Conservation (phyloP, 64 coral and sea anemone genomes). For the Montipora efflorescens region DNA sequence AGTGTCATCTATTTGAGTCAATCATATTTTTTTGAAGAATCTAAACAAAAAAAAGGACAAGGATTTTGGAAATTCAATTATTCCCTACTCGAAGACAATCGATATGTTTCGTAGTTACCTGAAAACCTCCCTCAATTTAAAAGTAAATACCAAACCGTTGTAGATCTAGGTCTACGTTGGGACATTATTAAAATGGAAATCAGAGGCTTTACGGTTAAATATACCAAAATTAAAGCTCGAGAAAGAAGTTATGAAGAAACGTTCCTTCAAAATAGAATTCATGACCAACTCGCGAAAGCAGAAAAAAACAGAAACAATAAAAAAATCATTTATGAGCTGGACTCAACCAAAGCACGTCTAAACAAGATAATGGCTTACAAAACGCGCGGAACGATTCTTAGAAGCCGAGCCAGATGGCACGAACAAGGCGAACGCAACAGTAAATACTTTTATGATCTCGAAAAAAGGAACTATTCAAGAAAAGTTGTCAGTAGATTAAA, state of each 20-base stretch:
- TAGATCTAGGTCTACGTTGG: constrained; percentile 10
- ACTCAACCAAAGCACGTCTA: background rate
- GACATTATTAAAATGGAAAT: constrained; percentile 8
- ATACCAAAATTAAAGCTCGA: background rate
- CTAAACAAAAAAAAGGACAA: background rate
- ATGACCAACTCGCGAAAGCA: background rate
- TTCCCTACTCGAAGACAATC: constrained; percentile 7
- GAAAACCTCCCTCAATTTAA: background rate
- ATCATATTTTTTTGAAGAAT: background rate
- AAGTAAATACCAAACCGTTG: background rate
- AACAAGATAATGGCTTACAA: background rate
- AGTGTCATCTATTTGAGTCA: no score
- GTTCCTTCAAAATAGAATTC: background rate
- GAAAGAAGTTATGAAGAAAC: background rate
- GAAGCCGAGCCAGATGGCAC: background rate
- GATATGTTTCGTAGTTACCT: background rate
- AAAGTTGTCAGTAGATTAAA: background rate
- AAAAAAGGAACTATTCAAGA: background rate
- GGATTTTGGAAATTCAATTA: constrained; percentile 51
- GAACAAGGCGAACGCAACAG: background rate
- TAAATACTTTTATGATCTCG: background rate
- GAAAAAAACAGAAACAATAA: constrained; percentile 1
- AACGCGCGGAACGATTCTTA: constrained; percentile 5
- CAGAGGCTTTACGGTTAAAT: background rate
- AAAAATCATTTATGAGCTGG: background rate